Percentiles rank a stretch among this genome's conserved stretches.
phyloP scores from a whole-genome alignment of 53 echinoderm and acorn worm species.

The Patiria pectinifera region DNA sequence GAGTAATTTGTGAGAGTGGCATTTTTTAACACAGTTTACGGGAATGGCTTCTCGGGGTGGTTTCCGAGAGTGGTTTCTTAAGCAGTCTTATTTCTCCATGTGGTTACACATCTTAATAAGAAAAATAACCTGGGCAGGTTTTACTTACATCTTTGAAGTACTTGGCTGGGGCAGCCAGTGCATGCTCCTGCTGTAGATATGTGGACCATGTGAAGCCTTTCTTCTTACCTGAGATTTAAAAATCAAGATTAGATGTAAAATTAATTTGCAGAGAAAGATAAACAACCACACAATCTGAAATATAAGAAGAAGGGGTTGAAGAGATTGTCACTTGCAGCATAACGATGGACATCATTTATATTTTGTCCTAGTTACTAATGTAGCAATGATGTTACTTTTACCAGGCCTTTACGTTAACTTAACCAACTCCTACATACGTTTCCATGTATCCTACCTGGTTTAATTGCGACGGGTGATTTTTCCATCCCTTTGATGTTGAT shows the following conservation, averaged over 20 bases:
- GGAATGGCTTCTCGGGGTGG: not conserved
- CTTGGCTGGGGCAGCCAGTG: constrained; percentile 78
- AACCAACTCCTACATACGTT: not conserved
- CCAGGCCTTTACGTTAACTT: not conserved
- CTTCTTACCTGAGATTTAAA: constrained; percentile 78
- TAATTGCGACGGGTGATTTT: constrained; percentile 30
- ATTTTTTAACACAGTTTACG: too few relatives aligned
- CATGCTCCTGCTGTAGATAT: constrained; percentile 81
- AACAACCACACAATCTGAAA: not conserved
- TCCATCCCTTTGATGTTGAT: constrained; percentile 85
- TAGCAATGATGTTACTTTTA: too few relatives aligned
- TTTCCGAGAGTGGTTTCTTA: not conserved
- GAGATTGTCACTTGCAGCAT: too few relatives aligned
- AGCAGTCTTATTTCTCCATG: too few relatives aligned
- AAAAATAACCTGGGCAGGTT: not conserved
- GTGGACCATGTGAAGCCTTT: constrained; percentile 87
- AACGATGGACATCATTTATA: too few relatives aligned
- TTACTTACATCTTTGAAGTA: constrained; percentile 91
- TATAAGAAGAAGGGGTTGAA: too few relatives aligned
- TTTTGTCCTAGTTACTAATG: too few relatives aligned
- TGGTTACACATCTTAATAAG: not conserved
- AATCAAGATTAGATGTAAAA: not conserved
- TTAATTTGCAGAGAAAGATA: not conserved
- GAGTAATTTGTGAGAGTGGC: too few relatives aligned
- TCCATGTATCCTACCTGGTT: constrained; percentile 21